Conservation (phyloP, 1,140 invertebrate species). For the Ceratina australensis region DNA sequence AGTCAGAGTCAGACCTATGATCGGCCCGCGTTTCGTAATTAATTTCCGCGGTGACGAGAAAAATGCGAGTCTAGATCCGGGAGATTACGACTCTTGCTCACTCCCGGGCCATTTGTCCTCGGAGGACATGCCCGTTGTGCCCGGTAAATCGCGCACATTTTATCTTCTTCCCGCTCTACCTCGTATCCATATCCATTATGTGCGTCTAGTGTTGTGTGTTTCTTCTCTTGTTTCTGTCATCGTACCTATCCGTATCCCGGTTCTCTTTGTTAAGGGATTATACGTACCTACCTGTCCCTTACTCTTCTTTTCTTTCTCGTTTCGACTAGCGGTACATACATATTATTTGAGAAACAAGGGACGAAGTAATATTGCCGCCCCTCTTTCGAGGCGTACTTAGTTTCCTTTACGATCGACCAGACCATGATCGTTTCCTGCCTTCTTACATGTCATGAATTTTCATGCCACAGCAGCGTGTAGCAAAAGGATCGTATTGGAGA, state of each 20-base stretch:
- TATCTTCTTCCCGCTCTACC: slow-evolving; percentile 21
- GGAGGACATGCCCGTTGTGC: slow-evolving; percentile 55
- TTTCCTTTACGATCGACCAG: not conserved
- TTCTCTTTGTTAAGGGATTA: too few species aligned
- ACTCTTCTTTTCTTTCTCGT: not conserved
- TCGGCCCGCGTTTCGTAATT: slow-evolving; percentile 64
- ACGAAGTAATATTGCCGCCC: too few species aligned
- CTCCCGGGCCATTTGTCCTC: slow-evolving; percentile 39
- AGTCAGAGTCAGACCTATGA: slow-evolving; percentile 67
- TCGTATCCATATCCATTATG: slow-evolving; percentile 22
- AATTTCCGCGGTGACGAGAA: slow-evolving; percentile 52
- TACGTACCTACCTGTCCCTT: too few species aligned
- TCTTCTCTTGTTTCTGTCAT: slow-evolving; percentile 1
- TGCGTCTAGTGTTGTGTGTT: slow-evolving; percentile 35
- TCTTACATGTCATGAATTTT: slow-evolving; percentile 11
- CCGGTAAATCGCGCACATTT: slow-evolving; percentile 44
- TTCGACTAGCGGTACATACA: slow-evolving; percentile 17
- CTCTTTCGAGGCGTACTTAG: too few species aligned
- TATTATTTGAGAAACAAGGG: too few species aligned
- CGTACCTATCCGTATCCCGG: not conserved
- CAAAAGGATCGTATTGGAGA: not conserved
- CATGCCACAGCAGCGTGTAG: slow-evolving; percentile 6
- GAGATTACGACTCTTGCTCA: slow-evolving; percentile 41
- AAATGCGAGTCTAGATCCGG: slow-evolving; percentile 51
- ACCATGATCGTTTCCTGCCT: not conserved